Conservation (phyloP, 2,888 invertebrate species). For the Pteria penguin region DNA sequence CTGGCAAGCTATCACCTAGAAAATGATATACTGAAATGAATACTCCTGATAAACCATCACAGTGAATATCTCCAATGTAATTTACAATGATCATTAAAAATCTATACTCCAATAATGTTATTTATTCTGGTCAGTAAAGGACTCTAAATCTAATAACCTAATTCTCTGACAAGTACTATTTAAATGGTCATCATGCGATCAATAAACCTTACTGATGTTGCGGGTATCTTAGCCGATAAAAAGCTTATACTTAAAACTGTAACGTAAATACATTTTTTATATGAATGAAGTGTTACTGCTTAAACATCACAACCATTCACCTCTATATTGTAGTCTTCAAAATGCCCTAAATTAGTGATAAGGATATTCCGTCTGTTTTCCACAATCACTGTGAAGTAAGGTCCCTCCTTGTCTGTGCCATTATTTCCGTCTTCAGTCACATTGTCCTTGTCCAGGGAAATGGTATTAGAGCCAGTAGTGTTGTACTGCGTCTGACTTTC, state of each 20-base stretch:
- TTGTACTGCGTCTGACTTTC: constrained; percentile 6
- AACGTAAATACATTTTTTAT: background rate
- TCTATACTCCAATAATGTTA: too few species aligned
- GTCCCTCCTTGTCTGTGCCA: constrained; percentile 27
- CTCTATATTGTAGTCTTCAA: constrained; percentile 77
- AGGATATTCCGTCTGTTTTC: constrained; percentile 60
- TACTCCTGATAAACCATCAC: too few species aligned
- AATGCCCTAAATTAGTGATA: constrained; percentile 75
- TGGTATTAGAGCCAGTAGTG: background rate
- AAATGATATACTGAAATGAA: too few species aligned
- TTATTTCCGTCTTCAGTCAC: background rate
- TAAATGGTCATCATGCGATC: too few species aligned
- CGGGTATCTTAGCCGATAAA: too few species aligned
- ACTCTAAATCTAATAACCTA: background rate
- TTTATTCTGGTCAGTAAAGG: background rate
- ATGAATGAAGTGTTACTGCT: background rate
- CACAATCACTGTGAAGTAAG: constrained; percentile 58
- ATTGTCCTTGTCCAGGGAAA: background rate
- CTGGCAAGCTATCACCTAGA: constrained; percentile 77
- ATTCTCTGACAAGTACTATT: background rate
- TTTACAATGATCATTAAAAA: too few species aligned
- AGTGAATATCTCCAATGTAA: too few species aligned
- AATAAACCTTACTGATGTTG: too few species aligned
- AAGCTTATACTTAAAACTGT: too few species aligned
- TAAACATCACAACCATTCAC: constrained; percentile 61